Evolutionary conservation across 1,140 invertebrate genomes (phyloP).

Genomic region (Tetramorium simillimum): DNA sequence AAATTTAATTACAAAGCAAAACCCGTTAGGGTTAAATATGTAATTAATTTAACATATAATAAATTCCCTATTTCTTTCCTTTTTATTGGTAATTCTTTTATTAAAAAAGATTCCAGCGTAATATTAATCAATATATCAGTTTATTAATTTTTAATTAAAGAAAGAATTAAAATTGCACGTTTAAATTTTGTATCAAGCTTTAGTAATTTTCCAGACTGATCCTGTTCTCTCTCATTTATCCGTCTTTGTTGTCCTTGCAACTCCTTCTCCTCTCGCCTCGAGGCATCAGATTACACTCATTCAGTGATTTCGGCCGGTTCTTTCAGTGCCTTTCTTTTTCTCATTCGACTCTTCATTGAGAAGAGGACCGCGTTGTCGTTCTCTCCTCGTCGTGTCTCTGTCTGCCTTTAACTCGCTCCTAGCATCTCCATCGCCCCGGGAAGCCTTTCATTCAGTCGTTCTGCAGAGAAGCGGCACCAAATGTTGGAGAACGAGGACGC

Average conservation of each 20-base stretch:
- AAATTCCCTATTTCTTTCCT: slow-evolving; percentile 26
- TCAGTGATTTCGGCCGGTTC: slow-evolving; percentile 74
- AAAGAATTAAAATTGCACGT: background rate
- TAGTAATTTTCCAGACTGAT: background rate
- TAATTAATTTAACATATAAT: background rate
- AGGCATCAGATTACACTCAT: slow-evolving; percentile 78
- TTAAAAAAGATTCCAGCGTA: background rate
- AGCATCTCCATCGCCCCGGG: slow-evolving; percentile 58
- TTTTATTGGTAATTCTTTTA: background rate
- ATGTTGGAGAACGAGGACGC: background rate
- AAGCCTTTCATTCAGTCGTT: slow-evolving; percentile 68
- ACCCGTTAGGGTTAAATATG: background rate
- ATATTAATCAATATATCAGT: too few relatives aligned
- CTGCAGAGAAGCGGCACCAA: background rate
- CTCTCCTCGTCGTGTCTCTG: slow-evolving; percentile 48
- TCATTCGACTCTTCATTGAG: slow-evolving; percentile 63
- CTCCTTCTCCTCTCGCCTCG: slow-evolving; percentile 46
- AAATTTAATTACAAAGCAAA: too few relatives aligned
- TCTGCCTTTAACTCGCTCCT: slow-evolving; percentile 35
- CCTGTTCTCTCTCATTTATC: slow-evolving; percentile 29
- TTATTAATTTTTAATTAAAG: slow-evolving; percentile 2
- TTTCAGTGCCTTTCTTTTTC: slow-evolving; percentile 47
- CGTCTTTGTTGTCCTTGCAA: background rate
- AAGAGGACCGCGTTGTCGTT: slow-evolving; percentile 37
- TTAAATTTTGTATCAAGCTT: slow-evolving; percentile 2